A percentile compares a stretch with the other conserved stretches of the same genome.
Conservation (phyloP, 2,113 vertebrate genomes). For the Xenopus tropicalis region DNA sequence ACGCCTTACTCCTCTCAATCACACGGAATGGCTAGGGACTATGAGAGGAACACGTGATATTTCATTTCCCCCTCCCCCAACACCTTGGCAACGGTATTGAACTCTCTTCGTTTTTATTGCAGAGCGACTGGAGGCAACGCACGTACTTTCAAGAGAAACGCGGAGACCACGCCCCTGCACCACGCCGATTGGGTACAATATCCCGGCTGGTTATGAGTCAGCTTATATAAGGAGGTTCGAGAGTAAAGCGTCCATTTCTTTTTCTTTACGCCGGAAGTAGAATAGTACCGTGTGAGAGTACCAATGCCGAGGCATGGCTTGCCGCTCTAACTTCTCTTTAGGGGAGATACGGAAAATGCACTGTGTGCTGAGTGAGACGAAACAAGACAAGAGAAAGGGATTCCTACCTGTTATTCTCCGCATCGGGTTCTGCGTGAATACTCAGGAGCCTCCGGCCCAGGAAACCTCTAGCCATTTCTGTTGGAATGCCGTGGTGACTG, state of each 20-base stretch:
- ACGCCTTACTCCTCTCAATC: too few species aligned
- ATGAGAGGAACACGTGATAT: too few species aligned
- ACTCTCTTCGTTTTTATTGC: too few species aligned
- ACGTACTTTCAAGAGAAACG: too few species aligned
- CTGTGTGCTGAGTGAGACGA: background rate
- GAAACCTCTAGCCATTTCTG: conserved; percentile 9
- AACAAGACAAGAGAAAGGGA: background rate
- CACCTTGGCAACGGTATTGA: too few species aligned
- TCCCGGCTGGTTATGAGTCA: too few species aligned
- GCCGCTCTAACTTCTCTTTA: background rate
- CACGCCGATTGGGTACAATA: background rate
- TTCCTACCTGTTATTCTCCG: background rate
- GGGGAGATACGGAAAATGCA: conserved; percentile 5
- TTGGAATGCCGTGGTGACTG: conserved; percentile 34
- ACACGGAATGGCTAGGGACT: too few species aligned
- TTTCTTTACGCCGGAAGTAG: background rate
- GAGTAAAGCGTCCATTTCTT: background rate
- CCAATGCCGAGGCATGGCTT: conserved; percentile 31
- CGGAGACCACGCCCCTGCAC: background rate
- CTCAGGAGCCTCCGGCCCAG: background rate
- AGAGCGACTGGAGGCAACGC: too few species aligned
- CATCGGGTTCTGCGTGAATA: background rate
- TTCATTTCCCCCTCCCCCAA: too few species aligned
- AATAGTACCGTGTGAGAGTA: background rate
- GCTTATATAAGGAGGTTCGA: background rate